These are phyloP conservation scores for Bhutanitis thaidina DNA, from an alignment of 2,888 invertebrate genomes.

Conservation along the genomic window DNA sequence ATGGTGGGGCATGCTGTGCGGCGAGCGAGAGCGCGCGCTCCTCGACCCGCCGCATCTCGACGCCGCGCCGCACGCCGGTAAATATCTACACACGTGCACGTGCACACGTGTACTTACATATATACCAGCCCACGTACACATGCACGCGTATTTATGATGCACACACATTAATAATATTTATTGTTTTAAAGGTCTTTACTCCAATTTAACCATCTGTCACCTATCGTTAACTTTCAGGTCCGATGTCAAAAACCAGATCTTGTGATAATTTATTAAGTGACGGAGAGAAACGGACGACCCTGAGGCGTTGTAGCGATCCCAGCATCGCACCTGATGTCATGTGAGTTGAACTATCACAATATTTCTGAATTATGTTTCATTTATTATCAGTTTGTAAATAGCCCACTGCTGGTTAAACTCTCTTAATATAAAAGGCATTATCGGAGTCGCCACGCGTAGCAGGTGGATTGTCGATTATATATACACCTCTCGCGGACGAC, in stretches of 20 bases:
- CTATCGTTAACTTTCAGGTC: slow-evolving; percentile 46
- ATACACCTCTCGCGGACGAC: no score
- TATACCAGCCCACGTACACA: background rate
- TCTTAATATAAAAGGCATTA: no score
- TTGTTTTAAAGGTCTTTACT: no score
- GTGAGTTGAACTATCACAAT: slow-evolving; percentile 64
- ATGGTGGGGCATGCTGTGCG: slow-evolving; percentile 93
- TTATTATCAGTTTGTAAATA: no score
- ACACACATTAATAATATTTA: no score
- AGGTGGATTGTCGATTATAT: no score
- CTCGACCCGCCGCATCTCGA: background rate
- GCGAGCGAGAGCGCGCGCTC: slow-evolving; percentile 44
- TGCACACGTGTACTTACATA: background rate
- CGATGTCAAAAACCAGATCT: slow-evolving; percentile 91
- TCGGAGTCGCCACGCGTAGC: no score
- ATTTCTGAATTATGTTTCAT: no score
- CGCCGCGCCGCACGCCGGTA: slow-evolving; percentile 34
- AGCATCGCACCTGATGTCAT: slow-evolving; percentile 87
- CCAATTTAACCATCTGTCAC: no score
- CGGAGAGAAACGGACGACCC: slow-evolving; percentile 77
- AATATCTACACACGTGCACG: background rate
- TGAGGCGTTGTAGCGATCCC: slow-evolving; percentile 91
- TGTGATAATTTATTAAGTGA: slow-evolving; percentile 90
- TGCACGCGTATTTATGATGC: background rate
- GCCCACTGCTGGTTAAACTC: no score